Base-by-base conservation (phyloP, 2,113 vertebrate species). In the Lasiurus borealis region DNA sequence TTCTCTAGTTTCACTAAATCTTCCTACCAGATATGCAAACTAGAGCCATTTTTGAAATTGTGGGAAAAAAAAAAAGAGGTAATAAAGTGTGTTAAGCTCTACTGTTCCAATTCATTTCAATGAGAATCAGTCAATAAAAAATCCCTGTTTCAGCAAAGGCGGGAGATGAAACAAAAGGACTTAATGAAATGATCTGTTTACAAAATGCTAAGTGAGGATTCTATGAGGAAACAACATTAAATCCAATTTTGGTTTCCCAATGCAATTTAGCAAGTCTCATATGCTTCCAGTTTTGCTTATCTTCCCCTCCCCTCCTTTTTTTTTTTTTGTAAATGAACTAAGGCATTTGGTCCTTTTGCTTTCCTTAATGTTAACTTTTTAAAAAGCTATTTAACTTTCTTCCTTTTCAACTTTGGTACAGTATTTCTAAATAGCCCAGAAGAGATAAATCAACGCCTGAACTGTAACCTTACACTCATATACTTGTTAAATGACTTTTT, bases 401-500 rank as follows among this genome's bases (percentile, higher is more conserved):
- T 93, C 36, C 7, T 77, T 76, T 36, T 66, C 81, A 97, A 92
- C 93, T 97, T 98, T 97, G 64, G 85, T 94, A 48, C 44, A 86
- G 89, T 81, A 91, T 97, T 96, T 98, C 97, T 97, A 97, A 97
- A 97, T 94, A 98, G 93, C 90, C 89, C 94, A 96, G 94, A 97
- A 98, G 92, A 98, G 96, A 98, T 97, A 98, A 98, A 98, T 98
- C 97, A 98, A 98, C 94, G 96, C 95, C 97, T 97, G 98, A 98
- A 98, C 97, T 98, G 98, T 98, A 98, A 98, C 98, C 98, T 98
- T 98, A 98, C 95, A 98, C 98, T 98, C 98, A 98, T 62, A 98
- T 98, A 98, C 98, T 98, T 98, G 97, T 98, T 98, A 98, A 99
- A 98, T 98, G 98, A 98, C 98, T 98, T 98, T 98, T 99, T 98